phyloP scores from a whole-genome alignment of 2,797 vertebrate species.

The Cossypha dichroa region DNA sequence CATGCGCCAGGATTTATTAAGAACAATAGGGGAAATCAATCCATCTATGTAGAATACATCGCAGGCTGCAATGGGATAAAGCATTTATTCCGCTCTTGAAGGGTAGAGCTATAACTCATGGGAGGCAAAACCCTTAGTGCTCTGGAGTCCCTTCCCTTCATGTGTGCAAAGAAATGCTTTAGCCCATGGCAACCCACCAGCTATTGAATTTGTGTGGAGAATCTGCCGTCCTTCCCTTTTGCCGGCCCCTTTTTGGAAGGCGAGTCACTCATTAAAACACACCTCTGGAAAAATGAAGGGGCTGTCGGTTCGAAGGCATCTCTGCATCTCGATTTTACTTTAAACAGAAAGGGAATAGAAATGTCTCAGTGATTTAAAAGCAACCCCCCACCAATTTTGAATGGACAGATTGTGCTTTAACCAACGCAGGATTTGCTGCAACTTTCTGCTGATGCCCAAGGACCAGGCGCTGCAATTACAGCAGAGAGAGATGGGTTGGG shows the following conservation, averaged over 20 bases:
- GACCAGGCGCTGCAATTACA: not conserved
- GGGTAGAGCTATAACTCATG: conserved; percentile 71
- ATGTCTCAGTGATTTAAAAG: conserved; percentile 37
- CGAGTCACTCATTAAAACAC: conserved; percentile 62
- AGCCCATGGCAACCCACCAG: conserved; percentile 60
- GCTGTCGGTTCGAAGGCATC: conserved; percentile 51
- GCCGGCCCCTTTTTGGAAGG: conserved; percentile 67
- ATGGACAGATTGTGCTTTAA: conserved; percentile 11
- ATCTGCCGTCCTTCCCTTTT: conserved; percentile 54
- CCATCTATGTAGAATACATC: conserved; percentile 67
- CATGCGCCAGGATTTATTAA: conserved; percentile 66
- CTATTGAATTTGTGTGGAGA: conserved; percentile 66
- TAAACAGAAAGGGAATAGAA: conserved; percentile 58
- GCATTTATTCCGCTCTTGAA: conserved; percentile 69
- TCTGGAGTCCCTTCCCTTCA: conserved; percentile 60
- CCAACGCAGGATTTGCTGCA: not conserved
- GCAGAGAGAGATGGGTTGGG: not conserved
- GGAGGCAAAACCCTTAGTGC: conserved; percentile 65
- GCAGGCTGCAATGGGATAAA: conserved; percentile 68
- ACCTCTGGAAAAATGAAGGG: conserved; percentile 68
- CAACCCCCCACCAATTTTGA: conserved; percentile 23
- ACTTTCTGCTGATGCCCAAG: conserved; percentile 57
- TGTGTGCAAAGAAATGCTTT: conserved; percentile 65
- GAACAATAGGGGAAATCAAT: conserved; percentile 71
- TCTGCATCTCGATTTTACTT: conserved; percentile 34